Evolutionary conservation across 1,140 invertebrate genomes (phyloP).

Genomic region (Mya arenaria): DNA sequence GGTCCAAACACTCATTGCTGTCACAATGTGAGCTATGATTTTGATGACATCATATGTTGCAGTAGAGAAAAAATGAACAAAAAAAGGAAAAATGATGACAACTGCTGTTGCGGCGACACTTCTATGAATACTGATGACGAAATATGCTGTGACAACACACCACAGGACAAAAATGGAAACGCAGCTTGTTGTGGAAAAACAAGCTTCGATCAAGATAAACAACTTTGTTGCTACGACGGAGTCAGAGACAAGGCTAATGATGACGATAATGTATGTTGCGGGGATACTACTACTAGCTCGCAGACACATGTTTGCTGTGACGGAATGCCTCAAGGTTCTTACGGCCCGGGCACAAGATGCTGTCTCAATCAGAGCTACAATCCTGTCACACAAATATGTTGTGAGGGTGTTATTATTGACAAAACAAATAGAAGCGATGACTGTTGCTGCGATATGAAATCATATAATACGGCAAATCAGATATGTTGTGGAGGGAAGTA

Average conservation of each 20-base stretch:
- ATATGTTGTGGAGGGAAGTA: conserved; percentile 26
- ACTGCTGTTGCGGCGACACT: conserved; percentile 38
- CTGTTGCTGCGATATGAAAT: conserved; percentile 22
- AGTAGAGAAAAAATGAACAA: too few species aligned
- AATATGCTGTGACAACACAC: conserved; percentile 25
- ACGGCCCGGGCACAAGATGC: not conserved
- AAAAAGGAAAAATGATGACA: too few species aligned
- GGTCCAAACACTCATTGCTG: conserved; percentile 28
- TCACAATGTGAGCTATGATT: not conserved
- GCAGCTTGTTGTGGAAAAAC: conserved; percentile 11
- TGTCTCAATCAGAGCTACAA: conserved; percentile 26
- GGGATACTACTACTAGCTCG: not conserved
- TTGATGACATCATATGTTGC: conserved; percentile 21
- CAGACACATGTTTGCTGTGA: conserved; percentile 18
- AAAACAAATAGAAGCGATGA: conserved; percentile 12
- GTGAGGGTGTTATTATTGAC: not conserved
- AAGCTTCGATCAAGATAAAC: not conserved
- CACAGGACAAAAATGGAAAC: not conserved
- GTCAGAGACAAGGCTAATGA: not conserved
- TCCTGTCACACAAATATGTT: conserved; percentile 25
- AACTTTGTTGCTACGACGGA: conserved; percentile 5
- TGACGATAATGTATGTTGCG: conserved; percentile 31
- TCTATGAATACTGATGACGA: conserved; percentile 14
- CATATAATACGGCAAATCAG: conserved; percentile 2
- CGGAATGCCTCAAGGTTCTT: conserved; percentile 12